Evolutionary conservation across 2,797 vertebrate species (phyloP).

Genomic region (Sebastes kiyomatsui): DNA sequence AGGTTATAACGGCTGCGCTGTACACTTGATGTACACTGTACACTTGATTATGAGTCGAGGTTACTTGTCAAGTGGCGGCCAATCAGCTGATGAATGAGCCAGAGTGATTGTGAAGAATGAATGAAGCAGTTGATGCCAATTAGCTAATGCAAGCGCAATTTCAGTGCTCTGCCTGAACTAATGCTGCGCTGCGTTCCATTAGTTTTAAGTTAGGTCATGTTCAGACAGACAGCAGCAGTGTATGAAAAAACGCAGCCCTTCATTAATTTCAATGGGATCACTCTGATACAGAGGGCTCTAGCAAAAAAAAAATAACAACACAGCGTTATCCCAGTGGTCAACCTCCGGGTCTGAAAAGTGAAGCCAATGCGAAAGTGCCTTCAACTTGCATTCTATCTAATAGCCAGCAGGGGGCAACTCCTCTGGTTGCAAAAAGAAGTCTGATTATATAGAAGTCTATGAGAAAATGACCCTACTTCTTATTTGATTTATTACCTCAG

Average conservation of each 20-base stretch:
- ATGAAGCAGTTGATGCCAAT: conserved; percentile 10
- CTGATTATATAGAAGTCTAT: no score
- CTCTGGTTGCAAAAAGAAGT: no score
- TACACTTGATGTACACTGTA: neutral
- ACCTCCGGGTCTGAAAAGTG: no score
- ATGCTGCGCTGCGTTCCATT: neutral
- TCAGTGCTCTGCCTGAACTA: neutral
- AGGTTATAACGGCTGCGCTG: neutral
- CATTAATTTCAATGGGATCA: neutral
- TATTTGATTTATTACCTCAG: no score
- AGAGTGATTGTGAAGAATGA: neutral
- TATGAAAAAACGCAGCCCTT: neutral
- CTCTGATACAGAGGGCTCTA: neutral
- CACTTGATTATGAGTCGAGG: neutral
- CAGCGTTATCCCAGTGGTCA: no score
- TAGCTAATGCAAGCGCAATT: neutral
- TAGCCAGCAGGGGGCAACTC: no score
- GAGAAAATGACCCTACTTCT: no score
- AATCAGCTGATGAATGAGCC: neutral
- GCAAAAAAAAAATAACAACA: neutral
- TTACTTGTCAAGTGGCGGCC: neutral
- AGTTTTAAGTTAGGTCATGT: neutral
- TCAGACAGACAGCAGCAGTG: neutral
- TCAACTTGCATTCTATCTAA: no score
- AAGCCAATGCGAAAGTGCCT: no score